Evolutionary conservation across 2,113 vertebrate genomes (phyloP).

Genomic region (Pelobates fuscus): DNA sequence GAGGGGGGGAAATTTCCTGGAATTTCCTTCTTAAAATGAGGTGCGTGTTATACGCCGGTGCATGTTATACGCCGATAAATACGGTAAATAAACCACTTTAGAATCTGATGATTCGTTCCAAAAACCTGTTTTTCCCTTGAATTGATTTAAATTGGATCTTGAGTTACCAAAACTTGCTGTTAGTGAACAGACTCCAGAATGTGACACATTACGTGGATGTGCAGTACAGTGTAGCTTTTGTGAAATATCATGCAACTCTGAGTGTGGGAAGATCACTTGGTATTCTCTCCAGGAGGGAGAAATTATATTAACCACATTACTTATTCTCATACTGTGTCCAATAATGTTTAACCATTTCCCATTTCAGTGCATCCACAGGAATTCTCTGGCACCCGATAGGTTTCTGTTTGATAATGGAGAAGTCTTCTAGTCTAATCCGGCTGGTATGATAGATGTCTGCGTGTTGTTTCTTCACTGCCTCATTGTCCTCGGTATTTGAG

Average conservation of each 20-base stretch:
- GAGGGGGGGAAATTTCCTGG: too few relatives aligned
- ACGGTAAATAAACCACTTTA: too few relatives aligned
- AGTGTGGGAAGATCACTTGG: conserved; percentile 16
- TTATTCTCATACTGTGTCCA: conserved; percentile 12
- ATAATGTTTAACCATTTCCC: conserved; percentile 36
- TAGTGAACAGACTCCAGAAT: too few relatives aligned
- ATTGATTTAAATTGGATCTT: too few relatives aligned
- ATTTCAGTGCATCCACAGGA: conserved; percentile 2
- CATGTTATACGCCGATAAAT: too few relatives aligned
- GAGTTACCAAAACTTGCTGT: too few relatives aligned
- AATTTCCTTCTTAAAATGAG: too few relatives aligned
- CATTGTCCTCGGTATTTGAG: conserved; percentile 21
- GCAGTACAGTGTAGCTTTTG: too few relatives aligned
- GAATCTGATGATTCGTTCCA: too few relatives aligned
- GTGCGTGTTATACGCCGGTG: too few relatives aligned
- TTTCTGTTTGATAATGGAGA: conserved; percentile 18
- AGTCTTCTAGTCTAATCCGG: conserved; percentile 3
- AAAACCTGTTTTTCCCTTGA: too few relatives aligned
- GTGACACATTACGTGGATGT: too few relatives aligned
- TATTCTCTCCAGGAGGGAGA: neutral
- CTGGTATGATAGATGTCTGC: conserved; percentile 34
- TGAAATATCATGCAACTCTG: neutral
- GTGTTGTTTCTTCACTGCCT: conserved; percentile 17
- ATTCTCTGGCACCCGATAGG: conserved; percentile 5
- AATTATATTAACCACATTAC: neutral